These are phyloP conservation scores for Buphagus erythrorhynchus DNA, from an alignment of 2,797 vertebrate genomes.

Conservation along the genomic window DNA sequence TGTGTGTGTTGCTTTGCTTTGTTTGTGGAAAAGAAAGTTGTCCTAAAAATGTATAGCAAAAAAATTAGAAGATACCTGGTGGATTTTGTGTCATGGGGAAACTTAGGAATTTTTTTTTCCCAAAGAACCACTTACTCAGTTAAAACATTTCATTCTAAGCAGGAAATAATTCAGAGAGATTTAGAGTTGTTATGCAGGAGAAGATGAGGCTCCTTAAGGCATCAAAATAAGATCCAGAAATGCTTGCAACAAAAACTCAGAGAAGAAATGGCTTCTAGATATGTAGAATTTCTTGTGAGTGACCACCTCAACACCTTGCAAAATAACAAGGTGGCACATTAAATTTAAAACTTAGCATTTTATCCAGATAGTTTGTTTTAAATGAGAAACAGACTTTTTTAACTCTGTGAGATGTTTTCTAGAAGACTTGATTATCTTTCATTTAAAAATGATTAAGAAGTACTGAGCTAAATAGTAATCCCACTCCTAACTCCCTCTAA, in stretches of 20 bases:
- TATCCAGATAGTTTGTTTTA: not conserved
- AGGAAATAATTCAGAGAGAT: not conserved
- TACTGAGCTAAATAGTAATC: not conserved
- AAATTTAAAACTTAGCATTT: not conserved
- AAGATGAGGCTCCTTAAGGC: not conserved
- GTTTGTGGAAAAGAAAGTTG: not conserved
- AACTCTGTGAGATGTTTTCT: not conserved
- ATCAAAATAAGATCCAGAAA: not conserved
- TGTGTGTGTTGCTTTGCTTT: not conserved
- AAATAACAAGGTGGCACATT: not conserved
- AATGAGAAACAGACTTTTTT: not conserved
- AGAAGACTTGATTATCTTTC: not conserved
- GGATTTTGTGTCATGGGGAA: not conserved
- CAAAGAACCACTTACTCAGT: not conserved
- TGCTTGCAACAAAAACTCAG: not conserved
- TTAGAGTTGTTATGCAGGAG: not conserved
- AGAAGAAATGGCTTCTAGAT: not conserved
- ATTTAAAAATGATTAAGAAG: not conserved
- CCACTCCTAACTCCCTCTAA: fast-evolving
- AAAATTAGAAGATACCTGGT: not conserved
- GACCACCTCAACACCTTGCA: not conserved
- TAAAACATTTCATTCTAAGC: not conserved
- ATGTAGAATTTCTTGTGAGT: not conserved
- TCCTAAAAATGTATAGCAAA: not conserved
- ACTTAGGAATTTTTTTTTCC: not conserved